Percentiles rank a stretch among this genome's conserved stretches.
phyloP scores from a whole-genome alignment of 2,888 invertebrate genomes.

The Gymnocheta viridis region DNA sequence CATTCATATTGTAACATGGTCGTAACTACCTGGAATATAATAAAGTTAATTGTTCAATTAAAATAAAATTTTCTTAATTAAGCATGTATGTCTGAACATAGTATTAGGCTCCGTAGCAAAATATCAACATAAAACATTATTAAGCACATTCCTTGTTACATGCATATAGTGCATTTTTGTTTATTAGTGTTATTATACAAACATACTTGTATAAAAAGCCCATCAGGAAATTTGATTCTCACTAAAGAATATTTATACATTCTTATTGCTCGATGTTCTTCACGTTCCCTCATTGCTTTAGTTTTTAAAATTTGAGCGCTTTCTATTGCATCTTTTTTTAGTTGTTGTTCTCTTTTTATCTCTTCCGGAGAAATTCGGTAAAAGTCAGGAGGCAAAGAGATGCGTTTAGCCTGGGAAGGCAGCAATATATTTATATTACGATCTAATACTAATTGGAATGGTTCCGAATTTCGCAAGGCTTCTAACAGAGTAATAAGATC shows the following conservation, averaged over 20 bases:
- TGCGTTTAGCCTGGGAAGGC: slow-evolving; percentile 87
- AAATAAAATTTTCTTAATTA: too few relatives aligned
- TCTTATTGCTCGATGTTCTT: slow-evolving; percentile 89
- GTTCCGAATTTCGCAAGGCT: slow-evolving; percentile 89
- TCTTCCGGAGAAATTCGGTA: slow-evolving; percentile 92
- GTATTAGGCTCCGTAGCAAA: too few relatives aligned
- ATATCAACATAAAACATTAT: too few relatives aligned
- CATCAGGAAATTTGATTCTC: slow-evolving; percentile 94
- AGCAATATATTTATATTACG: slow-evolving; percentile 92
- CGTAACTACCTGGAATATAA: too few relatives aligned
- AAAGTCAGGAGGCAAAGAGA: slow-evolving; percentile 92
- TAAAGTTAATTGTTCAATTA: too few relatives aligned
- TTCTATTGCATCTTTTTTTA: slow-evolving; percentile 89
- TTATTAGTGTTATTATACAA: too few relatives aligned
- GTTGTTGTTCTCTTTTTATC: slow-evolving; percentile 90
- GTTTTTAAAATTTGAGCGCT: slow-evolving; percentile 92
- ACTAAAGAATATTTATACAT: slow-evolving; percentile 94
- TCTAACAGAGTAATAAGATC: slow-evolving; percentile 87
- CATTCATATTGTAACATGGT: too few relatives aligned
- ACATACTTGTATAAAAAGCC: slow-evolving; percentile 88
- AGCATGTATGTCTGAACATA: too few relatives aligned
- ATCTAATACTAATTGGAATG: slow-evolving; percentile 92
- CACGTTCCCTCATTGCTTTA: slow-evolving; percentile 96
- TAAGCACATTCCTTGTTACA: too few relatives aligned
- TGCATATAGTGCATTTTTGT: too few relatives aligned